Evolutionary conservation across 2,888 invertebrate species (phyloP).

Genomic region (Clepsis dumicolana): DNA sequence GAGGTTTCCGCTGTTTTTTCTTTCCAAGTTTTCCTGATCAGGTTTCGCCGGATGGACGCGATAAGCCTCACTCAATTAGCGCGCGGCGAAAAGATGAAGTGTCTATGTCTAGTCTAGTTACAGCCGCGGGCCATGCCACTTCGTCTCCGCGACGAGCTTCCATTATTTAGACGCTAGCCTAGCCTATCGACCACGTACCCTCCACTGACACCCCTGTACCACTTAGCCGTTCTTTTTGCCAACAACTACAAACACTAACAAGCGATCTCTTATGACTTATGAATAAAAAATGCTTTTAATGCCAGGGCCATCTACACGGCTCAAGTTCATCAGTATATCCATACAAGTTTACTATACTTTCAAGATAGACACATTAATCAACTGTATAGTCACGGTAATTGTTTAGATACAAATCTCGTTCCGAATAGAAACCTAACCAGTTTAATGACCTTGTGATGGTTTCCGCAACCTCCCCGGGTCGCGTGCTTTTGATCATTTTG

Average conservation of each 20-base stretch:
- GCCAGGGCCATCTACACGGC: conserved; percentile 30
- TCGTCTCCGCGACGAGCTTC: conserved; percentile 54
- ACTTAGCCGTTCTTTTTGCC: not conserved
- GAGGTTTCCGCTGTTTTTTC: conserved; percentile 5
- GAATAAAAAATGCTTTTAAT: conserved; percentile 21
- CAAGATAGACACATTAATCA: conserved; percentile 36
- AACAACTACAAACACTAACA: conserved; percentile 9
- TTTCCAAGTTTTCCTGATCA: conserved; percentile 29
- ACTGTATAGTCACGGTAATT: conserved; percentile 32
- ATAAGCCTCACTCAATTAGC: conserved; percentile 64
- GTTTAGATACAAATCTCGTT: conserved; percentile 49
- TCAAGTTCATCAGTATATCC: conserved; percentile 18
- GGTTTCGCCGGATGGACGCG: conserved; percentile 46
- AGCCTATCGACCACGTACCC: conserved; percentile 42
- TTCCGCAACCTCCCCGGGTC: conserved; percentile 57
- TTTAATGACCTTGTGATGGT: conserved; percentile 60
- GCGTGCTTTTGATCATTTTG: conserved; percentile 69
- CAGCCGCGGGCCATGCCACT: conserved; percentile 54
- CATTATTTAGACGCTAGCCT: conserved; percentile 58
- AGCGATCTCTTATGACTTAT: not conserved
- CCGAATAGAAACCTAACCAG: conserved; percentile 53
- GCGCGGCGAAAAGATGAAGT: conserved; percentile 61
- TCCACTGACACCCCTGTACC: not conserved
- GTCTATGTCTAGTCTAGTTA: conserved; percentile 51
- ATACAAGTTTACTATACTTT: conserved; percentile 10